Evolutionary conservation across 2,797 vertebrate species (phyloP), one percentile per base, ranked within the genome.

Genomic region (Mus caroli): DNA sequence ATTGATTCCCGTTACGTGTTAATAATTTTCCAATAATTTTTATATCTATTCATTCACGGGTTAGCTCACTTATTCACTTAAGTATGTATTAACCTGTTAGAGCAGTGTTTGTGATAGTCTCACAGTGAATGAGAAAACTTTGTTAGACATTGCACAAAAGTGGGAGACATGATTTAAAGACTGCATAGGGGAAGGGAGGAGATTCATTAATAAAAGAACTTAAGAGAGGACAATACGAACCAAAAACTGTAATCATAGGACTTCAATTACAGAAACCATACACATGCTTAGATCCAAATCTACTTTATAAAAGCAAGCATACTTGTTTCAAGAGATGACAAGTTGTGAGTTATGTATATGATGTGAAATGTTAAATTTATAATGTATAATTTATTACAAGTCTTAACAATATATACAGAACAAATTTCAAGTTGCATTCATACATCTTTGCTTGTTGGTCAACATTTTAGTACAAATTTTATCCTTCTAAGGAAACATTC

Each of bases 381-480:
- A 58, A n/a, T 24, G 28, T 13, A 31, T 76, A 62, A 69, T 85
- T 93, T 82, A 88, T 84, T 88, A 46, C 40, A 28, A 71, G 3
- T 40, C 58, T 40, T 58, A 56, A 56, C 8, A 87, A 34, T 62
- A n/a, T 52, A 71, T 2, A 86, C 60, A 62, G 9, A 64, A 37
- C 2, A 89, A n/a, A 88, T 96, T 90, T 71, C 15, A 83, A 54
- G 6, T 62, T 89, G 17, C 77, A 0, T 54, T 64, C 91, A 43
- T 71, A 1, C 56, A 52, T 88, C 12, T 52, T 6, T 90, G 7
- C 54, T 91, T 85, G 17, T 77, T 54, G 40, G 34, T 88, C 5
- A 95, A 43, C 12, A 89, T 37, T 90, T 86, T 71, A 69, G 60
- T 64, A 64, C 3, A 86, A 52, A 92, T 71, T 92, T 83, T 69